These are phyloP conservation scores for Metaphire vulgaris DNA, from an alignment of 1,140 invertebrate genomes.

Conservation along the genomic window DNA sequence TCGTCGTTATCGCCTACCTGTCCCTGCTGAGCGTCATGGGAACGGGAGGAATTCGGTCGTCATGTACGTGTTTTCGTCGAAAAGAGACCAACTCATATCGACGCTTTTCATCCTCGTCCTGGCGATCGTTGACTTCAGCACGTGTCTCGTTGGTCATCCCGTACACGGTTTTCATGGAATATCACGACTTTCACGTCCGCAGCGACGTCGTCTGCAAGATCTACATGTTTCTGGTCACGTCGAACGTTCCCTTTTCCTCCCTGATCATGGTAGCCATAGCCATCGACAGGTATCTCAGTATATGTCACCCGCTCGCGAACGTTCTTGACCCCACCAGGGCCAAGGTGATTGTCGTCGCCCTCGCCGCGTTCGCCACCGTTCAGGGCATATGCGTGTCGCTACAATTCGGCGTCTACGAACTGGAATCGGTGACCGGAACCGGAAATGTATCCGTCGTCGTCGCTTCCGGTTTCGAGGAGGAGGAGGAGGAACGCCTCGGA, in stretches of 20 bases:
- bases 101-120: slow-evolving; percentile 47
- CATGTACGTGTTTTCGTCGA: slow-evolving; percentile 46
- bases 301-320: slow-evolving; percentile 47
- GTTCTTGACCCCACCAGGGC: slow-evolving; percentile 42
- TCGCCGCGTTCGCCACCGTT: slow-evolving; percentile 37
- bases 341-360: slow-evolving; percentile 37
- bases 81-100: slow-evolving; percentile 42
- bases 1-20: slow-evolving; percentile 21
- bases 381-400: slow-evolving; percentile 42
- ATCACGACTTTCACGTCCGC: slow-evolving; percentile 16
- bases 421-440: too few relatives aligned
- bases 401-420: slow-evolving; percentile 39
- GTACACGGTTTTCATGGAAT: slow-evolving; percentile 32
- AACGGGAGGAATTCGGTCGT: slow-evolving; percentile 48
- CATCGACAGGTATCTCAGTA: slow-evolving; percentile 43
- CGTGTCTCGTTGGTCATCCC: slow-evolving; percentile 28
- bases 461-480: too few relatives aligned
- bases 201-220: slow-evolving; percentile 25
- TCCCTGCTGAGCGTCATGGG: slow-evolving; percentile 38
- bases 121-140: slow-evolving; percentile 40
- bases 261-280: too few relatives aligned
- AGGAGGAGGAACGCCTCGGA: too few relatives aligned
- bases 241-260: slow-evolving; percentile 30
- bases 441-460: too few relatives aligned
- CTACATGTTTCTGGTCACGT: slow-evolving; percentile 28